Evolutionary conservation across 1,140 invertebrate genomes (phyloP).

Genomic region (Sycophila sp.): DNA sequence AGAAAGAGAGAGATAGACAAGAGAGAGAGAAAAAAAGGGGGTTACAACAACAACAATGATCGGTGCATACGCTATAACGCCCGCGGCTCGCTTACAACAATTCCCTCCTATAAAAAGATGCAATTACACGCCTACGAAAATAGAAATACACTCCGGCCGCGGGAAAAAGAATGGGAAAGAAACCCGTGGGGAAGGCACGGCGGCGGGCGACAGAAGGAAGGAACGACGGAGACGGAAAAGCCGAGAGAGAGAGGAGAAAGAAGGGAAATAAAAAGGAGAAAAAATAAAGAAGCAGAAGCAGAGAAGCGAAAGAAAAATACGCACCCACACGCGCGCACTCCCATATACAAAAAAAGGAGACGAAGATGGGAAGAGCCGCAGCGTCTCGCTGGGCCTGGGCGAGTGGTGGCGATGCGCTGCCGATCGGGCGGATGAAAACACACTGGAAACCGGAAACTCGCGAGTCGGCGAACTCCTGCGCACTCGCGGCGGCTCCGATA

Average conservation of each 20-base stretch:
- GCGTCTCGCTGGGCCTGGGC: background rate
- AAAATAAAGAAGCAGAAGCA: background rate
- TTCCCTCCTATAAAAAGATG: constrained; percentile 32
- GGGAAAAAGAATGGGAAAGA: background rate
- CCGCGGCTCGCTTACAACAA: constrained; percentile 4
- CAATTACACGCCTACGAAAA: constrained; percentile 35
- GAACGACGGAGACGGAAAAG: background rate
- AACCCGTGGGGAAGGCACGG: background rate
- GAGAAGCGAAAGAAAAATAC: constrained; percentile 14
- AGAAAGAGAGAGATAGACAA: too few relatives aligned
- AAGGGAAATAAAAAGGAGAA: background rate
- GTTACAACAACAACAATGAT: constrained; percentile 19
- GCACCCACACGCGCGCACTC: constrained; percentile 30
- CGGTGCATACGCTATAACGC: background rate
- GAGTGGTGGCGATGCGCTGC: background rate
- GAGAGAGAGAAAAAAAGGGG: background rate
- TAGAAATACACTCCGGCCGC: constrained; percentile 9
- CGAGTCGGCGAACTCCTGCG: background rate
- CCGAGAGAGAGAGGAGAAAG: background rate
- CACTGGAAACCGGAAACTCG: constrained; percentile 17
- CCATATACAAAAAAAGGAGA: constrained; percentile 25
- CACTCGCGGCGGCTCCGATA: too few relatives aligned
- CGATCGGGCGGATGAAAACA: background rate
- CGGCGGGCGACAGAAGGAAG: background rate
- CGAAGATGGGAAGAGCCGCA: background rate